Evolutionary conservation across 2,113 vertebrate species (phyloP), one percentile per base, ranked within the genome.

Genomic region (Sebastes fasciatus): DNA sequence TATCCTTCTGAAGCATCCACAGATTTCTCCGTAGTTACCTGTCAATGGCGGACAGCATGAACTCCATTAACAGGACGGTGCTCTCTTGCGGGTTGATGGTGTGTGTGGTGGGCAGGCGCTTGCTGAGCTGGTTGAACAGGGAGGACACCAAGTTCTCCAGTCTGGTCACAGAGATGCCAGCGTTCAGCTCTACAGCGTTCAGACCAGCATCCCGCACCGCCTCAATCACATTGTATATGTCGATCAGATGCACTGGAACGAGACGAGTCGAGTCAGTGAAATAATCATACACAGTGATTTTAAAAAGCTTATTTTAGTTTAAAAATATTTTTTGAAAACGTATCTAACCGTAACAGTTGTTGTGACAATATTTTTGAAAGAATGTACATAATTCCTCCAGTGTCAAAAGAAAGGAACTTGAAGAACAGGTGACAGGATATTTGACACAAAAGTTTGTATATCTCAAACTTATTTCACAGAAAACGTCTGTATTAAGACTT

Each of bases 171-270:
- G 94, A 97, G 84, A 98, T 95, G 86, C 96, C 96, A 0, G 96
- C 94, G 71, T 88, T 87, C 3, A 96, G 95, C 60, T 99, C 97
- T 81, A 98, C 77, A 0, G 96, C 96, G 83, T 98, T 99, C 88
- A 99, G 96, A 80, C 98, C 98, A 0, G 97, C 97, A 7, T 99
- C 98, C 74, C 98, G 92, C 92, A 99, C 97, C 77, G 98, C 97
- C 96, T 99, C 98, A 0, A 99, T 98, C 95, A 98, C 97, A 4
- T 99, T 97, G 96, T 97, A 98, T 79, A 99, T 97, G 87, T 99
- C 97, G 40, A 99, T 96, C 1, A 99, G 96, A 78, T 99, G 97
- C 81, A 99, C 98, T 99, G 86, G n/a, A 42, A 16, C 10, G 70
- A 79, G 2, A 79, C n/a, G 1, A 60, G n/a, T 2, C 9, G 2